Evolutionary conservation across 2,113 vertebrate species (phyloP).

Genomic region (Ophthalmolycus amberensis): DNA sequence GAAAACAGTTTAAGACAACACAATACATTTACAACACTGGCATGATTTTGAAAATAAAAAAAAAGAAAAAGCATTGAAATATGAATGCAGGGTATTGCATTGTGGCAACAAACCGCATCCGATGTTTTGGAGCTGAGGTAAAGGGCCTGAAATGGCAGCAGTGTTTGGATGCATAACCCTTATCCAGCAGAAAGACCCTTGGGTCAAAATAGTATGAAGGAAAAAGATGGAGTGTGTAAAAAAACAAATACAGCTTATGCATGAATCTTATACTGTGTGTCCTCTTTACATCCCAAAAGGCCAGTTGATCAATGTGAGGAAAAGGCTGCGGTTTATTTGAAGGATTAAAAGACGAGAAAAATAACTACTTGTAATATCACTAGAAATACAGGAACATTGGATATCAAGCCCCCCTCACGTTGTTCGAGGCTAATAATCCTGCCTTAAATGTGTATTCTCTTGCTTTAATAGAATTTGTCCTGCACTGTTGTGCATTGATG

Average conservation of each 20-base stretch:
- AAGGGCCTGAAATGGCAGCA: constrained; percentile 40
- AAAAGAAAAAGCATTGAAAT: not conserved
- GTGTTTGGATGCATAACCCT: constrained; percentile 26
- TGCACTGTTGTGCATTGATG: constrained; percentile 37
- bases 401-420: constrained; percentile 7
- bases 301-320: constrained; percentile 8
- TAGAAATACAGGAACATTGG: constrained; percentile 5
- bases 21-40: not conserved
- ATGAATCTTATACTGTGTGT: constrained; percentile 12
- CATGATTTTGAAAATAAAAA: constrained; percentile 25
- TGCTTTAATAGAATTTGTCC: constrained; percentile 19
- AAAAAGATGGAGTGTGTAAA: constrained; percentile 5
- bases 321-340: constrained; percentile 13
- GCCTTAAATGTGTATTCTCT: constrained; percentile 32
- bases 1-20: not conserved
- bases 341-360: constrained; percentile 10
- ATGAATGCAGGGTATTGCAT: constrained; percentile 39
- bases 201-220: constrained; percentile 26
- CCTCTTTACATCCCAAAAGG: constrained; percentile 17
- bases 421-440: constrained; percentile 38
- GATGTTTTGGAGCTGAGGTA: constrained; percentile 39
- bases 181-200: constrained; percentile 21
- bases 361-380: constrained; percentile 12
- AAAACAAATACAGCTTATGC: constrained; percentile 10
- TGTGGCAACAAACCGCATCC: constrained; percentile 26